phyloP scores from a whole-genome alignment of 2,797 vertebrate species.

The Alcedo quadribrachys region DNA sequence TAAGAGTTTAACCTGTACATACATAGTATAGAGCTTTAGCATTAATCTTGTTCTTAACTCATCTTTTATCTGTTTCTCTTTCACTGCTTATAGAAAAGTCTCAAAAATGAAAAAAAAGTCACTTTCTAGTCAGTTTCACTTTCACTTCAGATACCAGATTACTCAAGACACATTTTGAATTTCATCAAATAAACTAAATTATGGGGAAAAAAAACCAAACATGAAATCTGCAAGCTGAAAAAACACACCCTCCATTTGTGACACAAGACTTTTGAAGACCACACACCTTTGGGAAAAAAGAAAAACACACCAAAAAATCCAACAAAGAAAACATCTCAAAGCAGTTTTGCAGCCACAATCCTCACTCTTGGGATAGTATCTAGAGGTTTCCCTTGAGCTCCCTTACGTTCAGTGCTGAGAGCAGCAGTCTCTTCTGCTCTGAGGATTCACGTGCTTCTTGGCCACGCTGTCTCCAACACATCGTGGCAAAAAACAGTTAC shows the following conservation, averaged over 20 bases:
- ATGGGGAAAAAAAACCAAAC: neutral
- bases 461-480: neutral
- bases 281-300: neutral
- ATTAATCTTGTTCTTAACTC: neutral
- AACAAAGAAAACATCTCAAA: neutral
- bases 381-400: neutral
- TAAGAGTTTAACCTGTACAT: neutral
- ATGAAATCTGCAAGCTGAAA: neutral
- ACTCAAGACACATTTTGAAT: neutral
- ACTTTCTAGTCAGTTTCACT: constrained; percentile 67
- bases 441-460: neutral
- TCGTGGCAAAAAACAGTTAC: neutral
- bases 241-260: neutral
- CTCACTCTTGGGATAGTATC: neutral
- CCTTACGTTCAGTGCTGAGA: rapidly evolving
- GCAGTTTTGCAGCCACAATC: neutral
- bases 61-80: neutral
- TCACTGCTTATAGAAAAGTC: neutral
- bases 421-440: neutral
- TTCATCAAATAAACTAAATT: neutral
- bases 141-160: neutral
- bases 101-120: neutral
- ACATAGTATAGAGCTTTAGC: neutral
- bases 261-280: neutral
- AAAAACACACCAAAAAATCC: too few species aligned